Percentiles rank a stretch among this genome's conserved stretches.
Conservation (phyloP, 2,113 vertebrate species). For the Syrrhaptes paradoxus region DNA sequence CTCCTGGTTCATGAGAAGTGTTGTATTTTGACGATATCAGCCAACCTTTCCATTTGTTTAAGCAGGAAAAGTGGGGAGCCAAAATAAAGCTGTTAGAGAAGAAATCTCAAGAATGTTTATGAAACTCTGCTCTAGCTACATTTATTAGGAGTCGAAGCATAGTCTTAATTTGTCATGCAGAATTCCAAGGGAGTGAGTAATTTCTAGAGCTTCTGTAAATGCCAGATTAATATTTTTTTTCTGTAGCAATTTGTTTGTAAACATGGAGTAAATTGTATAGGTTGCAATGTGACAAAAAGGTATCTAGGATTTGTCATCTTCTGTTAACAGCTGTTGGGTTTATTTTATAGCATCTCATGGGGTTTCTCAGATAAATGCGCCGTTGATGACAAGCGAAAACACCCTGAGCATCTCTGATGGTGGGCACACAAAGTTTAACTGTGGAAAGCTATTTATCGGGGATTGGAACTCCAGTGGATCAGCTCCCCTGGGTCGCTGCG, state of each 20-base stretch:
- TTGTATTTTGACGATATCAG: slow-evolving; percentile 77
- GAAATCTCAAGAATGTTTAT: slow-evolving; percentile 80
- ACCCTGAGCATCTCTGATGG: slow-evolving; percentile 21
- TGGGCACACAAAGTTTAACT: neutral
- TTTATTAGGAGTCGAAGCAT: slow-evolving; percentile 71
- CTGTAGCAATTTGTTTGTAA: slow-evolving; percentile 70
- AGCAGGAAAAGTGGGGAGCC: slow-evolving; percentile 77
- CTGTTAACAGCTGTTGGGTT: slow-evolving; percentile 46
- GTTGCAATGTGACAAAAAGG: slow-evolving; percentile 59
- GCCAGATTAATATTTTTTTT: slow-evolving; percentile 71
- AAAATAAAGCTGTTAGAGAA: slow-evolving; percentile 78
- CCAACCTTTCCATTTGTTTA: slow-evolving; percentile 80
- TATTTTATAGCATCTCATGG: slow-evolving; percentile 30
- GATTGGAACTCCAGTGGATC: neutral
- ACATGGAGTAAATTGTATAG: slow-evolving; percentile 48
- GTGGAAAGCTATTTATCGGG: neutral
- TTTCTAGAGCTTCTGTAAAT: slow-evolving; percentile 71
- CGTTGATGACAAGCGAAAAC: slow-evolving; percentile 39
- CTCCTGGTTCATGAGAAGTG: slow-evolving; percentile 72
- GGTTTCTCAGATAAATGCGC: slow-evolving; percentile 48
- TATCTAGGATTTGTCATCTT: slow-evolving; percentile 62
- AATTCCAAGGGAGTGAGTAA: slow-evolving; percentile 78
- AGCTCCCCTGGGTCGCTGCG: neutral
- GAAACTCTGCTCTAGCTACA: slow-evolving; percentile 72
- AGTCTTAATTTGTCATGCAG: slow-evolving; percentile 75